Conservation (phyloP, 2,113 vertebrate genomes). For the Papio anubis region DNA sequence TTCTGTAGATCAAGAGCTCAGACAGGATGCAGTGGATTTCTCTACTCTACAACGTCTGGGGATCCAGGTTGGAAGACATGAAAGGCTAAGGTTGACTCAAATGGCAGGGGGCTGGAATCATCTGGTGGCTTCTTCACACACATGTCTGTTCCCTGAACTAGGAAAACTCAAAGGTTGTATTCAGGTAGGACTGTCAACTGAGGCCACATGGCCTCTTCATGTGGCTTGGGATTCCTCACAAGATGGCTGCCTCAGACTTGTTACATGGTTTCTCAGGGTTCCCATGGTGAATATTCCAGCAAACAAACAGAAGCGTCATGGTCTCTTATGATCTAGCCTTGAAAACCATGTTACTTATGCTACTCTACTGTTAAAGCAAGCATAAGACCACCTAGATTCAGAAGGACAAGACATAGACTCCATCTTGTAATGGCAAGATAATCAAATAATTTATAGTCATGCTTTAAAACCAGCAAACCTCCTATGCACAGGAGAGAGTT, state of each 20-base stretch:
- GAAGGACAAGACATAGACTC: too few relatives aligned
- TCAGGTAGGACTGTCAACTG: background rate
- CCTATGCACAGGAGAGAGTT: background rate
- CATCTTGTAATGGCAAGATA: background rate
- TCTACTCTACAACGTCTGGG: background rate
- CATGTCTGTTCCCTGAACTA: background rate
- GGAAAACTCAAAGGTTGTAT: background rate
- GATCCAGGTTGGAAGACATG: background rate
- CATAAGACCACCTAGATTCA: background rate
- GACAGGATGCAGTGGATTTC: background rate
- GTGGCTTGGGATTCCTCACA: background rate
- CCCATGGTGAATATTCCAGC: background rate
- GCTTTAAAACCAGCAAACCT: background rate
- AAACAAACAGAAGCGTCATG: background rate
- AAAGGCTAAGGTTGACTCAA: background rate
- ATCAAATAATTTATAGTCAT: background rate
- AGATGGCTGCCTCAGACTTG: background rate
- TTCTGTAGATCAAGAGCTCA: background rate
- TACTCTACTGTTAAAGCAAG: background rate
- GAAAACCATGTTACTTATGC: background rate
- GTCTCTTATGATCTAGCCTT: background rate
- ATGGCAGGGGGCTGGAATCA: background rate
- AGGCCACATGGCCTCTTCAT: accelerated
- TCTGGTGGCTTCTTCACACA: background rate
- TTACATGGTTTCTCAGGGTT: background rate